phyloP scores from a whole-genome alignment of 2,888 invertebrate species.

The Erebia palarica region DNA sequence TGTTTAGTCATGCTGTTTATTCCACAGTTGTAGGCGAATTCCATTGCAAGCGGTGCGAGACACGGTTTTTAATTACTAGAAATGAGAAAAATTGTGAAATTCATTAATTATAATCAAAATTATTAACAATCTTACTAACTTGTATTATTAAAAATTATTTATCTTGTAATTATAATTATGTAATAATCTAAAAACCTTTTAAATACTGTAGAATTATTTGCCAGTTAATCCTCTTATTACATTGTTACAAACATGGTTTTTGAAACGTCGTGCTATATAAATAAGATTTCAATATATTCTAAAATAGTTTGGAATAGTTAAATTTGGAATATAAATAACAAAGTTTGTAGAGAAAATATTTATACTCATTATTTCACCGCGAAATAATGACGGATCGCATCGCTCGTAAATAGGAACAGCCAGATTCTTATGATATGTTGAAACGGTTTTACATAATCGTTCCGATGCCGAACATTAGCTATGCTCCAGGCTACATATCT shows the following conservation, averaged over 20 bases:
- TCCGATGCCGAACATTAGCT: constrained; percentile 66
- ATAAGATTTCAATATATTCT: neutral
- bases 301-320: too few species aligned
- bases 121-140: neutral
- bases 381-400: neutral
- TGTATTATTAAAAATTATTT: too few species aligned
- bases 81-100: neutral
- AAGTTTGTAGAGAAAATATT: neutral
- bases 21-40: constrained; percentile 45
- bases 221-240: neutral
- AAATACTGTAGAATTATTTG: neutral
- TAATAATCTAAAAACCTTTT: neutral
- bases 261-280: neutral
- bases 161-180: neutral
- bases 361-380: neutral
- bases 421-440: constrained; percentile 44
- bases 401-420: constrained; percentile 19
- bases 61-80: neutral
- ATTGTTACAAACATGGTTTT: neutral
- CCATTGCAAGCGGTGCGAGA: constrained; percentile 28
- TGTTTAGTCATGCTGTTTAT: constrained; percentile 63
- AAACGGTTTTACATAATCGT: constrained; percentile 68
- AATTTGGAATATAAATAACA: too few species aligned
- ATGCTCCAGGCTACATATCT: constrained; percentile 80
- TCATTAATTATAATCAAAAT: neutral